These are phyloP conservation scores for Chloropsis cyanopogon DNA, from an alignment of 2,113 vertebrate genomes.

Conservation along the genomic window DNA sequence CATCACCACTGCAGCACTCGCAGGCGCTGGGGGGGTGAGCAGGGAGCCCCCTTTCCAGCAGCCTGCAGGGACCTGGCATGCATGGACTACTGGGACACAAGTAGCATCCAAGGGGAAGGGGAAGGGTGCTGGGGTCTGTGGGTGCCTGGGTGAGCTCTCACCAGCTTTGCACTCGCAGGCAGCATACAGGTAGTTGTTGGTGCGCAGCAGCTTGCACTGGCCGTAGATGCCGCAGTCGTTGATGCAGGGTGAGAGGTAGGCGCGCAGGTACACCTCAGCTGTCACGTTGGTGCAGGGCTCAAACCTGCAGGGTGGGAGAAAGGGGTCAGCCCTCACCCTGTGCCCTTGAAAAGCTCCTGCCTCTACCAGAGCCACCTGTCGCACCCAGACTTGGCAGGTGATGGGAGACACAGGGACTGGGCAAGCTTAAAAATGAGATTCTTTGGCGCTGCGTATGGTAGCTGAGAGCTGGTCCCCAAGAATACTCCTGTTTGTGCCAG, in stretches of 20 bases:
- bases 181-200: slow-evolving; percentile 95
- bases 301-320: slow-evolving; percentile 64
- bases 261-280: slow-evolving; percentile 88
- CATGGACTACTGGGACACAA: neutral
- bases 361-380: neutral
- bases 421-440: accelerated
- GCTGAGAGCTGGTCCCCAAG: neutral
- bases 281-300: slow-evolving; percentile 85
- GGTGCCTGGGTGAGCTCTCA: slow-evolving; percentile 36
- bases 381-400: neutral
- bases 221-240: slow-evolving; percentile 95
- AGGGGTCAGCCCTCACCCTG: neutral
- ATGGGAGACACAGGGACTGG: neutral
- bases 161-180: slow-evolving; percentile 99
- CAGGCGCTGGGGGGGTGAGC: neutral
- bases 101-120: neutral
- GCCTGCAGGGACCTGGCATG: neutral
- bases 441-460: accelerated
- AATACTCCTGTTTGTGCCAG: neutral
- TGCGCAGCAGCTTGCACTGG: slow-evolving; percentile 96
- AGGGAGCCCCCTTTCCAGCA: neutral
- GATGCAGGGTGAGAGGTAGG: slow-evolving; percentile 95
- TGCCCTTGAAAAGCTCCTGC: neutral
- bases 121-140: neutral
- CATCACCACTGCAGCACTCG: neutral